Evolutionary conservation across 2,113 vertebrate species (phyloP).

Genomic region (Forbesichthys agassizii): DNA sequence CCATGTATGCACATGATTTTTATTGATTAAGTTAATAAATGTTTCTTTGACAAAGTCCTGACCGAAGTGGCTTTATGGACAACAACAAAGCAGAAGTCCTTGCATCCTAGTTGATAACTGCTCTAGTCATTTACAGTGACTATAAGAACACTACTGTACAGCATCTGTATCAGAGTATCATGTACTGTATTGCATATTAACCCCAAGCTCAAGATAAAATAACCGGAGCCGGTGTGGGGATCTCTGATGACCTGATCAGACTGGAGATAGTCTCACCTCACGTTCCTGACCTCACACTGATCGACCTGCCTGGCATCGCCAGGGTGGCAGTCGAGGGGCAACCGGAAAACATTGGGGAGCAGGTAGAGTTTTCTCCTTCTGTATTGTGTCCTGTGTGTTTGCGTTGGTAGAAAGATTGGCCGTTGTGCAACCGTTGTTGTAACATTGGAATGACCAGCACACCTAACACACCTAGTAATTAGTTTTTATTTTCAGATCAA

Average conservation of each 20-base stretch:
- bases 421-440: too few relatives aligned
- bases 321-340: conserved; percentile 86
- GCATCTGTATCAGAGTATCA: background rate
- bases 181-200: background rate
- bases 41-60: too few relatives aligned
- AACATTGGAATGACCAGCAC: too few relatives aligned
- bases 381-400: too few relatives aligned
- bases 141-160: background rate
- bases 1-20: too few relatives aligned
- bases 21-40: too few relatives aligned
- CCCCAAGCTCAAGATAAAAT: conserved; percentile 80
- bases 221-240: conserved; percentile 74
- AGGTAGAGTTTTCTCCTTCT: conserved; percentile 66
- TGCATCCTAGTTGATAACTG: too few relatives aligned
- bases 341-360: conserved; percentile 80
- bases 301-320: conserved; percentile 93
- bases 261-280: conserved; percentile 80
- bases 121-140: too few relatives aligned
- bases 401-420: too few relatives aligned
- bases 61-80: too few relatives aligned
- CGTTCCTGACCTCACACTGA: conserved; percentile 89
- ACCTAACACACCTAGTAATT: too few relatives aligned
- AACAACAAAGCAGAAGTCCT: too few relatives aligned
- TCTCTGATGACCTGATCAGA: conserved; percentile 83
- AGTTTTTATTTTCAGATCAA: conserved; percentile 79